Conservation (phyloP, 2,113 vertebrate genomes). For the Mus pahari region DNA sequence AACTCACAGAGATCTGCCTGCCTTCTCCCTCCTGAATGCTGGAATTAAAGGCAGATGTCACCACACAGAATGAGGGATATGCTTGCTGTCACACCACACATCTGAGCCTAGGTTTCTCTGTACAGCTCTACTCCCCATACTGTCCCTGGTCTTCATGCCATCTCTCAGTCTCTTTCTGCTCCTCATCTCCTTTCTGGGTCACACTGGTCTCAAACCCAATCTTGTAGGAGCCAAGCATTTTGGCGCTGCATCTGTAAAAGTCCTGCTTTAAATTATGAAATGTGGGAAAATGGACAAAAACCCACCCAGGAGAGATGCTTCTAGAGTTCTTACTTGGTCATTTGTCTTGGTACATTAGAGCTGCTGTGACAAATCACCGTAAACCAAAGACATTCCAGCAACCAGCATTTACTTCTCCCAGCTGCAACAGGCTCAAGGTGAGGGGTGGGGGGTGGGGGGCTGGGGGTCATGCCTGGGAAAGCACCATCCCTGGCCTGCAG, state of each 20-base stretch:
- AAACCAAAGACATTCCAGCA: background rate
- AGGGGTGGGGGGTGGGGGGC: too few relatives aligned
- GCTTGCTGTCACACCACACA: background rate
- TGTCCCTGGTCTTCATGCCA: background rate
- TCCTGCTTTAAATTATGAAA: background rate
- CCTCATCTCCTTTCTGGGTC: background rate
- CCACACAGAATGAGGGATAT: background rate
- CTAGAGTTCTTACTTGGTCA: background rate
- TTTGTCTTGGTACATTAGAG: background rate
- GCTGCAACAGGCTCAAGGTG: background rate
- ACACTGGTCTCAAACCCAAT: background rate
- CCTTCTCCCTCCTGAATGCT: background rate
- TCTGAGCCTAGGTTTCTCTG: background rate
- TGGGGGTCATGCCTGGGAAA: background rate
- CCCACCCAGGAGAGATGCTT: background rate
- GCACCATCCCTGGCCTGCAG: background rate
- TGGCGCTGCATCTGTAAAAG: background rate
- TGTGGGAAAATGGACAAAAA: background rate
- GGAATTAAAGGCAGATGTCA: background rate
- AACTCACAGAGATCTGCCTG: background rate
- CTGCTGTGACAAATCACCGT: background rate
- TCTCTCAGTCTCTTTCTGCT: rapidly evolving
- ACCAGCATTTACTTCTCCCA: background rate
- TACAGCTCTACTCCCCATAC: background rate
- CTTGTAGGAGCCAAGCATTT: rapidly evolving